phyloP scores from a whole-genome alignment of 2,113 vertebrate genomes.

The Myanophis thanlyinensis region DNA sequence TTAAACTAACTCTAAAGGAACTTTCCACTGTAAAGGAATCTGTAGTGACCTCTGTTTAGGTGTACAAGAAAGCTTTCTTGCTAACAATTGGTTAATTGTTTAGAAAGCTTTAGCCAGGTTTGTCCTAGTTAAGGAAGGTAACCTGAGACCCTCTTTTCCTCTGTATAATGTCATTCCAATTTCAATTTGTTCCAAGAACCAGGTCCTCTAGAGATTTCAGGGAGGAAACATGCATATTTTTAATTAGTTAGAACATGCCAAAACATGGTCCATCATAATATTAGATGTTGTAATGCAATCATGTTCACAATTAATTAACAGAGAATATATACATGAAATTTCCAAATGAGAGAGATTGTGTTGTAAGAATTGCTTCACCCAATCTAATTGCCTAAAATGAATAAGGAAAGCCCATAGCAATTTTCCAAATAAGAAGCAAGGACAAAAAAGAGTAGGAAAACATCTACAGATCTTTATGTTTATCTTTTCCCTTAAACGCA shows the following conservation, averaged over 20 bases:
- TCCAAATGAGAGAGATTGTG: not conserved
- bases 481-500: not conserved
- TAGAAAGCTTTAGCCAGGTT: not conserved
- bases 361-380: not conserved
- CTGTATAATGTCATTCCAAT: not conserved
- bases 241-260: not conserved
- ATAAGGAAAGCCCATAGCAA: not conserved
- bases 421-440: not conserved
- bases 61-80: not conserved
- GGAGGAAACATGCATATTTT: not conserved
- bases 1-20: not conserved
- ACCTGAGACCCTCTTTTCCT: not conserved
- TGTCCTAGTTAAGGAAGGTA: not conserved
- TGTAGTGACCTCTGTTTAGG: not conserved
- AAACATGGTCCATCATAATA: not conserved
- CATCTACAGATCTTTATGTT: not conserved
- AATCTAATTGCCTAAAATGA: not conserved
- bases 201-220: not conserved
- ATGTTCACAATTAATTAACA: not conserved
- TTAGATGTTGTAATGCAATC: not conserved
- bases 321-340: not conserved
- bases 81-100: not conserved
- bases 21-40: not conserved
- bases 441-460: not conserved
- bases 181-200: not conserved